Evolutionary conservation across 1,140 invertebrate genomes (phyloP).

Genomic region (Heliconius hewitsoni): DNA sequence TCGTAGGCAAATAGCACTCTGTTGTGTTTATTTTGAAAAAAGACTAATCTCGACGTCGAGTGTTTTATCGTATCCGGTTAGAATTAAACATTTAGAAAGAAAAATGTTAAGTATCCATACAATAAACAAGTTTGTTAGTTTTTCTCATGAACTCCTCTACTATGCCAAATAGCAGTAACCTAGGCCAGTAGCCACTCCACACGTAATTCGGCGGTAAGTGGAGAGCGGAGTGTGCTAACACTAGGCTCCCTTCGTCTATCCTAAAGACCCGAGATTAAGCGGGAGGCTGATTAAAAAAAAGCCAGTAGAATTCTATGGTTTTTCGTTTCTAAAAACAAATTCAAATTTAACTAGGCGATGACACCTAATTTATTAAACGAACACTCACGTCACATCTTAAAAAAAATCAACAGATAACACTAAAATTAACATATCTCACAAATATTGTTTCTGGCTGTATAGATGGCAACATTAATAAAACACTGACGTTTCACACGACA

Average conservation of each 20-base stretch:
- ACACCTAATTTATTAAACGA: slow-evolving; percentile 40
- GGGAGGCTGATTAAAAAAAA: not conserved
- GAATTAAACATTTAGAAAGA: slow-evolving; percentile 44
- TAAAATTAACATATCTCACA: slow-evolving; percentile 32
- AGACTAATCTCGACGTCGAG: slow-evolving; percentile 68
- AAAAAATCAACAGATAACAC: slow-evolving; percentile 35
- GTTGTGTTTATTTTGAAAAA: slow-evolving; percentile 68
- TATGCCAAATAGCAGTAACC: not conserved
- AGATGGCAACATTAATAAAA: slow-evolving; percentile 59
- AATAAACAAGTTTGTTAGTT: slow-evolving; percentile 54
- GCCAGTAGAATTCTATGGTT: slow-evolving; percentile 40
- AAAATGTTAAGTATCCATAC: slow-evolving; percentile 46
- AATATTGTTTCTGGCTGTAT: slow-evolving; percentile 27
- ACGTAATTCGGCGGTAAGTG: not conserved
- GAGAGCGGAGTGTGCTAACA: too few species aligned
- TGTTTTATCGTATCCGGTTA: slow-evolving; percentile 68
- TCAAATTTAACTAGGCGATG: slow-evolving; percentile 26
- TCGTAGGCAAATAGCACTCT: slow-evolving; percentile 62
- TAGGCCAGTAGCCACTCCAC: slow-evolving; percentile 36
- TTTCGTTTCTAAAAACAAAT: slow-evolving; percentile 29
- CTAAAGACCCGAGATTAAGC: too few species aligned
- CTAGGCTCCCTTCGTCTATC: too few species aligned
- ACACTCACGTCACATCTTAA: slow-evolving; percentile 24
- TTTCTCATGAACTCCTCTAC: slow-evolving; percentile 49
- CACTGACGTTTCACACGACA: slow-evolving; percentile 65